A percentile compares a stretch with the other conserved stretches of the same genome.
phyloP scores from a whole-genome alignment of 2,797 vertebrate genomes.

The Crocodylus rhombifer region DNA sequence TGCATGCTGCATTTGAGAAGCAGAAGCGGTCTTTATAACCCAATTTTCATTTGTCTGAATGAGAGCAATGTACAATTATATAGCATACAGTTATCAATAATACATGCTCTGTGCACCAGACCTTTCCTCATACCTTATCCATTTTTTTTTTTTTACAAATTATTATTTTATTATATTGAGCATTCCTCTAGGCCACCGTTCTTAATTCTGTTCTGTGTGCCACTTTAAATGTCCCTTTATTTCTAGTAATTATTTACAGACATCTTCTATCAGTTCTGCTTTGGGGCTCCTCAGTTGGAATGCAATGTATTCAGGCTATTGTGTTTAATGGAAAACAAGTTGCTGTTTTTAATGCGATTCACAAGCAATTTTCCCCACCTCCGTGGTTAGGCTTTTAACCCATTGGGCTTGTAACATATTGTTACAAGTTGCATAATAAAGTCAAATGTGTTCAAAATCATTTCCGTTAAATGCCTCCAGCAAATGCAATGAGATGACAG shows the following conservation, averaged over 20 bases:
- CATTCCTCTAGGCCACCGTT: constrained; percentile 17
- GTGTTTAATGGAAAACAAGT: constrained; percentile 12
- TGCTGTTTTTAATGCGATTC: constrained; percentile 6
- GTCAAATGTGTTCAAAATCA: constrained; percentile 39
- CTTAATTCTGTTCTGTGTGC: constrained; percentile 33
- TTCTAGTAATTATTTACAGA: constrained; percentile 52
- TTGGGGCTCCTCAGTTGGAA: constrained; percentile 2
- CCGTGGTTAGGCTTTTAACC: constrained; percentile 20
- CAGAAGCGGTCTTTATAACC: background rate
- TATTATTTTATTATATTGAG: constrained; percentile 33
- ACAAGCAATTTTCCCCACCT: background rate
- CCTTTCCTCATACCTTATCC: background rate
- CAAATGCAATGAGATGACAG: constrained; percentile 13
- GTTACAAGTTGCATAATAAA: background rate
- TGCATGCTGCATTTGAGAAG: background rate
- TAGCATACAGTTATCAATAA: background rate
- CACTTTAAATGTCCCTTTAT: constrained; percentile 23
- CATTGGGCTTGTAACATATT: constrained; percentile 20
- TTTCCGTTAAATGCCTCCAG: constrained; percentile 38
- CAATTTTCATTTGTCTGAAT: background rate
- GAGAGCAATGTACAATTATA: background rate
- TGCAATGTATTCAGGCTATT: constrained; percentile 22
- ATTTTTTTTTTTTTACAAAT: constrained; percentile 7
- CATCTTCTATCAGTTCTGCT: constrained; percentile 14
- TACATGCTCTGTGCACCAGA: background rate